Evolutionary conservation across 92 coral and sea anemone species (phyloP).

Genomic region (Epizoanthus scotinus): DNA sequence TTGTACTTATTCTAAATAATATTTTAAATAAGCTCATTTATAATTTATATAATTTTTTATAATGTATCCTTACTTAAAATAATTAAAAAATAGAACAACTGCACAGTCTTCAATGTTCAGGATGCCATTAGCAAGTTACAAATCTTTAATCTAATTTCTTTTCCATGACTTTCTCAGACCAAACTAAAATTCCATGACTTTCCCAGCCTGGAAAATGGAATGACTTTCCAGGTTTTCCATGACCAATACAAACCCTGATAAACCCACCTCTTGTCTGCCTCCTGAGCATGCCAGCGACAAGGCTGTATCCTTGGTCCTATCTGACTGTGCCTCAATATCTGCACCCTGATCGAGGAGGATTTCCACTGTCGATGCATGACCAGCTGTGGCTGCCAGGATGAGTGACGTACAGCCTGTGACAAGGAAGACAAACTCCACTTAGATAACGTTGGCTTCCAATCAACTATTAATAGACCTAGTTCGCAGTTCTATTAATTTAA

Average conservation of each 20-base stretch:
- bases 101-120: neutral
- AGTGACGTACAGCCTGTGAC: slow-evolving; percentile 89
- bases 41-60: neutral
- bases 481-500: too few relatives aligned
- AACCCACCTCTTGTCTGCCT: slow-evolving; percentile 97
- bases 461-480: too few relatives aligned
- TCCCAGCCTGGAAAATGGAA: neutral
- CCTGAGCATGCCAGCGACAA: slow-evolving; percentile 98
- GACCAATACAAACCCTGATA: too few relatives aligned
- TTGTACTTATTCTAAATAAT: too few relatives aligned
- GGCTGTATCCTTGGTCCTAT: slow-evolving; percentile 98
- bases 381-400: slow-evolving; percentile 95
- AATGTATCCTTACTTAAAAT: too few relatives aligned
- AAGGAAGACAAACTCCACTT: neutral
- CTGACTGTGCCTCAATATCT: slow-evolving; percentile 99
- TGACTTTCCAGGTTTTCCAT: neutral
- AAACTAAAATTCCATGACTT: neutral
- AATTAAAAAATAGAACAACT: too few relatives aligned
- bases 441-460: too few relatives aligned
- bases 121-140: too few relatives aligned
- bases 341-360: slow-evolving; percentile 87
- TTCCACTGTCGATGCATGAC: slow-evolving; percentile 97
- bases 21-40: too few relatives aligned
- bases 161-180: neutral
- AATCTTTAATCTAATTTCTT: neutral